Evolutionary conservation across 1,140 invertebrate genomes (phyloP).

Genomic region (Apis florea): DNA sequence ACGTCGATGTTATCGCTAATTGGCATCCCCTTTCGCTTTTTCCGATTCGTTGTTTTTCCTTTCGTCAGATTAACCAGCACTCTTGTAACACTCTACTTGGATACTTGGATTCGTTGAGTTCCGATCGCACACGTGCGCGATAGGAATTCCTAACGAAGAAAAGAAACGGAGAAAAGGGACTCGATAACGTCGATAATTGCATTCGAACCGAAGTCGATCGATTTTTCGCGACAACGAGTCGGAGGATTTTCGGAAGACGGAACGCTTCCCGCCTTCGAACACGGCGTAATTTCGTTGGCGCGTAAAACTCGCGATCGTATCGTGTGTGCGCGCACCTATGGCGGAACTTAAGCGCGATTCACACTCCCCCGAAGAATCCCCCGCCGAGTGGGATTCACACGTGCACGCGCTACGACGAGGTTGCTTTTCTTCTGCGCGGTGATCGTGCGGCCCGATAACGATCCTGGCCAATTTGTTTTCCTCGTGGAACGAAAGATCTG

Average conservation of each 20-base stretch:
- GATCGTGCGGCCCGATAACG: slow-evolving; percentile 63
- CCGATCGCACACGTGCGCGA: too few relatives aligned
- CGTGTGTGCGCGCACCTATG: not conserved
- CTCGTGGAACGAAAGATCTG: slow-evolving; percentile 37
- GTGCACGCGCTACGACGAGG: slow-evolving; percentile 9
- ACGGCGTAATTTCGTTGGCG: not conserved
- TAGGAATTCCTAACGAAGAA: too few relatives aligned
- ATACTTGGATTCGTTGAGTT: too few relatives aligned
- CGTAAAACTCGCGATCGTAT: slow-evolving; percentile 6
- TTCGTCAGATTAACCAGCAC: not conserved
- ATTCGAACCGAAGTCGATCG: slow-evolving; percentile 1
- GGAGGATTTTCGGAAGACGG: not conserved
- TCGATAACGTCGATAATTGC: not conserved
- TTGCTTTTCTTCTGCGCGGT: slow-evolving; percentile 37
- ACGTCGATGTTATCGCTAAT: not conserved
- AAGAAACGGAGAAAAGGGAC: not conserved
- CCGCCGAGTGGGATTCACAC: slow-evolving; percentile 6
- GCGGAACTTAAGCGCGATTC: not conserved
- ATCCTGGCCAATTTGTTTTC: slow-evolving; percentile 66
- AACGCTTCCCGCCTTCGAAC: not conserved
- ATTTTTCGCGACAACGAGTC: too few relatives aligned
- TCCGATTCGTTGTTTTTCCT: not conserved
- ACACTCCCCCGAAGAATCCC: not conserved
- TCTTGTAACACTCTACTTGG: not conserved
- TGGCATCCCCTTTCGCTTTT: not conserved